Percentiles rank a stretch among this genome's conserved stretches.
Evolutionary conservation across 2,113 vertebrate species (phyloP).

Genomic region (Furnarius figulus): DNA sequence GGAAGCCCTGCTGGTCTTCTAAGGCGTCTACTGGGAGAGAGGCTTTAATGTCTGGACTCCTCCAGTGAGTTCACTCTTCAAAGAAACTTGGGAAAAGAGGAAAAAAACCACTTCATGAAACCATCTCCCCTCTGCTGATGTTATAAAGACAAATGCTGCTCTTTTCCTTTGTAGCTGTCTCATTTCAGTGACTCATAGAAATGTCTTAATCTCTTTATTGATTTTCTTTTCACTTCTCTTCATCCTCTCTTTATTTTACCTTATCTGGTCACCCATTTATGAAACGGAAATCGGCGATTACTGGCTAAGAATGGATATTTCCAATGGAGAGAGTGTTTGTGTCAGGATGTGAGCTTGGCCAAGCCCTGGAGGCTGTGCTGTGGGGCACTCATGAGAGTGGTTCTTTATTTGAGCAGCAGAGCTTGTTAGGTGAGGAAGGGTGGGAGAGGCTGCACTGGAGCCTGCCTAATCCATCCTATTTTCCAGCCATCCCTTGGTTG

Average conservation of each 20-base stretch:
- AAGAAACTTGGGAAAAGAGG: not conserved
- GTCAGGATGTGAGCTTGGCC: not conserved
- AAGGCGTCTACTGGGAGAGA: not conserved
- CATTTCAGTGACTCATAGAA: not conserved
- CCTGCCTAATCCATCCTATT: not conserved
- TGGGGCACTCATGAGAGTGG: not conserved
- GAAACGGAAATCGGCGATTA: not conserved
- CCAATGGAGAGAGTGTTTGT: not conserved
- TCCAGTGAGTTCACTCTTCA: not conserved
- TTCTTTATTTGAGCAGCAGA: not conserved
- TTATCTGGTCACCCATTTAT: not conserved
- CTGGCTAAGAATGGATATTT: not conserved
- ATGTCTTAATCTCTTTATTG: not conserved
- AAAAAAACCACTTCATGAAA: not conserved
- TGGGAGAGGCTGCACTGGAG: not conserved
- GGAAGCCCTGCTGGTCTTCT: not conserved
- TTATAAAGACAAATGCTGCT: not conserved
- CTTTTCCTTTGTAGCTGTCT: not conserved
- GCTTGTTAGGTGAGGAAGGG: not conserved
- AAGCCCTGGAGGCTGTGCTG: not conserved
- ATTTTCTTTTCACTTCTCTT: not conserved
- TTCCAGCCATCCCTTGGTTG: not conserved
- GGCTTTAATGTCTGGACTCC: not conserved
- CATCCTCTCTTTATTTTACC: not conserved
- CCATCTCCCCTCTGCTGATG: not conserved